Base-by-base conservation (phyloP, 2,888 invertebrate species). In the Chymomyza amoena region DNA sequence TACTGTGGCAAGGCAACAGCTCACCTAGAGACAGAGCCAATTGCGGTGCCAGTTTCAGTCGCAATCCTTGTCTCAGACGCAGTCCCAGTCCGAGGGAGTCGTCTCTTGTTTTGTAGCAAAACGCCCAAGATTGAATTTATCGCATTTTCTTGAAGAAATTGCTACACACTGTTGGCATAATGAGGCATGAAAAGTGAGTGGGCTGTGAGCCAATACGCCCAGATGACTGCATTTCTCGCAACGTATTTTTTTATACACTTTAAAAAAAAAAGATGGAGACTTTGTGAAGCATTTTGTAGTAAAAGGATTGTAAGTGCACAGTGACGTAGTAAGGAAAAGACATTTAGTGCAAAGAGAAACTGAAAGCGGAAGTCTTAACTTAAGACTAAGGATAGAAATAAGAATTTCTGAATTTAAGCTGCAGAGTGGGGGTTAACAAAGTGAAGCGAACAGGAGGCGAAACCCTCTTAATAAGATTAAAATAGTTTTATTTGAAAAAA, bases 111-210 rank as follows among this genome's bases (percentile, higher is more conserved):
- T 1, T 6, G 4, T 1, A 45, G 39, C 32, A 61, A 32, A 60
- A 28, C 32, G 66, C 15, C 28, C 18, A n/a, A 50, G 64, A 72
- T 65, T 68, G 54, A 66, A 74, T 77, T 78, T 69, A 73, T 45
- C 13, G 39, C 39, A 45, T 74, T 73, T 73, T 56, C 59, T 60
- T 20, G 25, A 39, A 56, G 20, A 74, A 83, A 76, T 79, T 77
- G 73, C 74, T 79, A 73, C 74, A 81, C 78, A 70, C 73, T 84
- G 70, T 75, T 84, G 81, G 78, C 71, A 79, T 81, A 84, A 86
- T 84, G 88, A 76, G 75, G 72, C 84, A 78, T 79, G 72, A 85
- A 84, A 75, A 72, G 70, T 70, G 16, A 54, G 52, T 62, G 32
- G 51, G 52, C 32, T 36, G n/a, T n/a, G 6, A 16, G 28, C 13